Conservation (phyloP, 23 tunicate species). For the Halocynthia aurantium region DNA sequence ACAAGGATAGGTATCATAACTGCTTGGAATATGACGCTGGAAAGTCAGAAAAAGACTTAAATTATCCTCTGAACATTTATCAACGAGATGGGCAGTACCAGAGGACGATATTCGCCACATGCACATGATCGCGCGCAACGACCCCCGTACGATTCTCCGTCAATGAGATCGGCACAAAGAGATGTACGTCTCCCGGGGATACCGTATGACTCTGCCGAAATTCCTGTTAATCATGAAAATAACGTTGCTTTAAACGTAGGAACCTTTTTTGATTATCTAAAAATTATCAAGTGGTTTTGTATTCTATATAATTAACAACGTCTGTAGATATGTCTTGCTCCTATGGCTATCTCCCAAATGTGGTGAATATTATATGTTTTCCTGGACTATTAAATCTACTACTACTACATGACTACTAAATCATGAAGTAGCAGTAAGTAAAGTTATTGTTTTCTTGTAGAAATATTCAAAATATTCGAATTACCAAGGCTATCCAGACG, state of each 20-base stretch:
- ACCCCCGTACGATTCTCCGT: background rate
- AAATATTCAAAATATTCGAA: conserved; percentile 10
- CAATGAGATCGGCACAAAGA: background rate
- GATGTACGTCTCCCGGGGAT: conserved; percentile 3
- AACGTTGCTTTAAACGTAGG: conserved; percentile 1
- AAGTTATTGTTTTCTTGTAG: background rate
- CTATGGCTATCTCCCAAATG: background rate
- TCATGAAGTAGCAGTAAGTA: background rate
- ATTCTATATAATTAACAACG: background rate
- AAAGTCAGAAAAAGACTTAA: background rate
- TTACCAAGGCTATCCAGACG: background rate
- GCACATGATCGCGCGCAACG: background rate
- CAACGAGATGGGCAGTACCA: background rate
- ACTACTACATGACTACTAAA: background rate
- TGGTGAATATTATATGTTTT: background rate
- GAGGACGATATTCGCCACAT: background rate
- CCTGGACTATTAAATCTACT: background rate
- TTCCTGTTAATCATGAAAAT: background rate
- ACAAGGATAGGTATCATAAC: background rate
- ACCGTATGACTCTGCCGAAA: background rate
- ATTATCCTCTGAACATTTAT: background rate
- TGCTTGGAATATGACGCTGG: background rate
- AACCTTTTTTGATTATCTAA: background rate
- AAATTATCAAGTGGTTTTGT: too few species aligned
- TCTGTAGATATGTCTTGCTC: background rate